Conservation (phyloP, 2,888 invertebrate genomes). For the Drosophila cognata region DNA sequence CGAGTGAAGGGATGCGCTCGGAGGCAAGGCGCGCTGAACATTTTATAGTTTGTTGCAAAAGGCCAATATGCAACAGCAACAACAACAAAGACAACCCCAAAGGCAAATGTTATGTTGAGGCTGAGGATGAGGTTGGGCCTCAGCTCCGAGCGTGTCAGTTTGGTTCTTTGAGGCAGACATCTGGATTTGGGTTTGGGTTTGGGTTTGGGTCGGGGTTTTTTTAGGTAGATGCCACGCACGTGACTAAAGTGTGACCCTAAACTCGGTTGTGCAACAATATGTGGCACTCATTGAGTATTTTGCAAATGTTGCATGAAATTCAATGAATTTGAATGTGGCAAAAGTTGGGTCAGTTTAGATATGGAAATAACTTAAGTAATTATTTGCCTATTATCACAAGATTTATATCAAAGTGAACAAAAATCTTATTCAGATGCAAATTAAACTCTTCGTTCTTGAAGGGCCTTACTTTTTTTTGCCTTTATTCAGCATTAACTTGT, state of each 20-base stretch:
- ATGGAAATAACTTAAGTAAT: neutral
- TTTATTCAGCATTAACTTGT: neutral
- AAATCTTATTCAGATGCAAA: neutral
- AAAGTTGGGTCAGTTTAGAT: neutral
- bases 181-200: neutral
- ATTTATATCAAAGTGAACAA: neutral
- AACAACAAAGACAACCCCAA: constrained; percentile 44
- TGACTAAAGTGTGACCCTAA: constrained; percentile 48
- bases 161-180: neutral
- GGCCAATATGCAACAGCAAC: constrained; percentile 23
- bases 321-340: neutral
- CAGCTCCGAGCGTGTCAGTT: constrained; percentile 23
- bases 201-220: constrained; percentile 2
- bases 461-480: neutral
- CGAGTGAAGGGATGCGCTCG: constrained; percentile 13
- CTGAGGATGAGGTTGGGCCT: constrained; percentile 20
- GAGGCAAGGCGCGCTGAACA: constrained; percentile 10
- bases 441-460: neutral
- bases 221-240: constrained; percentile 30
- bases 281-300: constrained; percentile 1
- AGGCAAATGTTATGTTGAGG: constrained; percentile 5
- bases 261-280: constrained; percentile 10
- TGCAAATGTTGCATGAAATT: neutral
- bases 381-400: neutral
- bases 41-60: constrained; percentile 66